phyloP scores from a whole-genome alignment of 2,113 vertebrate species.

The Blennius ocellaris region DNA sequence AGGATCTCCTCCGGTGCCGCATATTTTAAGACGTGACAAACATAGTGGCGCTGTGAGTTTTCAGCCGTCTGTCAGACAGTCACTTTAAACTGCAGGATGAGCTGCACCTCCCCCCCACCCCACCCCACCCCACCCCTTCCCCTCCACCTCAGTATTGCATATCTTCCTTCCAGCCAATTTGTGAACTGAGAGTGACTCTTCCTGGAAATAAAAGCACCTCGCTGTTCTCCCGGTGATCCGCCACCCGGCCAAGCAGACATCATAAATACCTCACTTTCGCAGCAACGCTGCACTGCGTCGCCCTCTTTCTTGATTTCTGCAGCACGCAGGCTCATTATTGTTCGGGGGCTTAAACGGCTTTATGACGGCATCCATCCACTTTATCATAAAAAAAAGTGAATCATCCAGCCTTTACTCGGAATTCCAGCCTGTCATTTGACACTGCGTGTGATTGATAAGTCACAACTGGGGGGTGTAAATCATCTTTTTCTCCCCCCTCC shows the following conservation, averaged over 20 bases:
- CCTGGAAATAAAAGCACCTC: constrained; percentile 40
- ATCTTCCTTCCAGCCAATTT: constrained; percentile 28
- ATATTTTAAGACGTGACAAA: constrained; percentile 28
- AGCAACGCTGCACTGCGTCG: constrained; percentile 50
- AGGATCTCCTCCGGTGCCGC: constrained; percentile 9
- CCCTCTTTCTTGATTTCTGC: constrained; percentile 24
- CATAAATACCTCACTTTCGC: constrained; percentile 70
- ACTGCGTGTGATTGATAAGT: constrained; percentile 33
- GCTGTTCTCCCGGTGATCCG: constrained; percentile 36
- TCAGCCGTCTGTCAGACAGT: constrained; percentile 7
- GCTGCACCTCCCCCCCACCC: background rate
- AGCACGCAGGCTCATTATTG: constrained; percentile 7
- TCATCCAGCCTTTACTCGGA: constrained; percentile 10
- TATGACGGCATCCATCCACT: constrained; percentile 18
- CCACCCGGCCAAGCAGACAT: constrained; percentile 39
- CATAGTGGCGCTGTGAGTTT: background rate
- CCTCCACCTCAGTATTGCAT: constrained; percentile 19
- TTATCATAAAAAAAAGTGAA: constrained; percentile 1
- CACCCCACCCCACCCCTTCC: too few relatives aligned
- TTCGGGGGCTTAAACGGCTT: constrained; percentile 1
- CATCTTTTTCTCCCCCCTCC: background rate
- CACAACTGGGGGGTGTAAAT: constrained; percentile 12
- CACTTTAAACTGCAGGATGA: constrained; percentile 29
- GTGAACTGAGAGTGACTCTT: constrained; percentile 29
- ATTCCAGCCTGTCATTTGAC: constrained; percentile 19